Evolutionary conservation across 2,888 invertebrate species (phyloP).

Genomic region (Caenorhabditis drosophilae): DNA sequence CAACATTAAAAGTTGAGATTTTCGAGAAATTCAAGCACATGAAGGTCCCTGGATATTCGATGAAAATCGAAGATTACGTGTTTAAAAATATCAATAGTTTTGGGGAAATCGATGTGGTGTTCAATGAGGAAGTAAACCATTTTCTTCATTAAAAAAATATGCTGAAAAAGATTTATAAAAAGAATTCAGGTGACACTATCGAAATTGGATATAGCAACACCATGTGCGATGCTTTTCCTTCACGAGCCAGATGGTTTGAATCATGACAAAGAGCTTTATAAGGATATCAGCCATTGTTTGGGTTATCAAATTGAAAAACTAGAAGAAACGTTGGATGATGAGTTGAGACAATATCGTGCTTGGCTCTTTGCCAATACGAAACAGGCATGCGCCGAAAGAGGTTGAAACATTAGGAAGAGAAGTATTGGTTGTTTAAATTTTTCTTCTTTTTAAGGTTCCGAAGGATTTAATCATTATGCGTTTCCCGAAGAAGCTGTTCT

Average conservation of each 20-base stretch:
- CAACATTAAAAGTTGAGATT: slow-evolving; percentile 39
- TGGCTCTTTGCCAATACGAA: slow-evolving; percentile 25
- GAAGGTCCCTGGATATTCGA: slow-evolving; percentile 30
- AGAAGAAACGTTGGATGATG: slow-evolving; percentile 54
- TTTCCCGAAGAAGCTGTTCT: slow-evolving; percentile 62
- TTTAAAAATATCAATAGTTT: slow-evolving; percentile 41
- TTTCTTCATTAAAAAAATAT: background rate
- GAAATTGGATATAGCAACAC: slow-evolving; percentile 28
- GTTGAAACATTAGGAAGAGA: too few relatives aligned
- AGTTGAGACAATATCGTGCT: slow-evolving; percentile 47
- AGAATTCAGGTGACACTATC: slow-evolving; percentile 26
- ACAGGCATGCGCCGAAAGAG: slow-evolving; percentile 7
- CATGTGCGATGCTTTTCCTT: slow-evolving; percentile 45
- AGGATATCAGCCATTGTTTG: slow-evolving; percentile 45
- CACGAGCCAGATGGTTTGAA: slow-evolving; percentile 43
- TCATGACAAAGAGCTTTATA: slow-evolving; percentile 54
- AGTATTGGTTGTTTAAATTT: background rate
- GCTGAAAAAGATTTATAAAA: too few relatives aligned
- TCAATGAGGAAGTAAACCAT: slow-evolving; percentile 33
- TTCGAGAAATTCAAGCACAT: slow-evolving; percentile 47
- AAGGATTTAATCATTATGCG: slow-evolving; percentile 61
- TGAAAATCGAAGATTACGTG: slow-evolving; percentile 40
- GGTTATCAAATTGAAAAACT: slow-evolving; percentile 21
- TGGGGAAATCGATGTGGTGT: slow-evolving; percentile 43
- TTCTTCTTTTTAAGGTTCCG: slow-evolving; percentile 26